phyloP scores from a whole-genome alignment of 2,888 invertebrate species.

The Baccha elongata region DNA sequence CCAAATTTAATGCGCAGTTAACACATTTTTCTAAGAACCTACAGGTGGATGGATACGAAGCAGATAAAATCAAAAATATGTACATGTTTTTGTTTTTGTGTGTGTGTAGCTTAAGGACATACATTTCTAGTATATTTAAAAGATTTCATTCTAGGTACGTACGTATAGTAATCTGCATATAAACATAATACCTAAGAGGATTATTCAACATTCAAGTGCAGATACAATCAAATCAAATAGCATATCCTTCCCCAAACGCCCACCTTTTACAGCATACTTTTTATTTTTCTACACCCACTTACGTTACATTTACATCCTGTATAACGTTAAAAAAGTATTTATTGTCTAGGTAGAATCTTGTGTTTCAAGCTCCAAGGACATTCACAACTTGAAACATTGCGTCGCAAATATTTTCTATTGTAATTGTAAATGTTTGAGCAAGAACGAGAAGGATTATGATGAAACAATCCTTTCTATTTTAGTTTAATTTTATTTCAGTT shows the following conservation, averaged over 20 bases:
- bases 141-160: background rate
- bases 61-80: background rate
- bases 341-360: slow-evolving; percentile 18
- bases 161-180: background rate
- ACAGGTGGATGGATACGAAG: slow-evolving; percentile 58
- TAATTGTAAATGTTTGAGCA: background rate
- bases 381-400: slow-evolving; percentile 63
- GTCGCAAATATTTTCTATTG: slow-evolving; percentile 54
- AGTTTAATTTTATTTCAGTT: background rate
- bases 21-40: slow-evolving; percentile 6
- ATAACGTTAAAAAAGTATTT: slow-evolving; percentile 48
- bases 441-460: slow-evolving; percentile 12
- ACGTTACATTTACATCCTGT: slow-evolving; percentile 45
- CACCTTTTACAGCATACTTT: background rate
- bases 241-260: slow-evolving; percentile 1
- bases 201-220: slow-evolving; percentile 36
- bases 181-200: slow-evolving; percentile 33
- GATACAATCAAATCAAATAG: slow-evolving; percentile 61
- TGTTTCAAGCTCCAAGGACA: slow-evolving; percentile 55
- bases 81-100: slow-evolving; percentile 4
- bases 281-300: background rate
- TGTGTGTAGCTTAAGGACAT: background rate
- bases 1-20: slow-evolving; percentile 53
- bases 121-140: background rate
- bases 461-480: slow-evolving; percentile 2